phyloP scores from a whole-genome alignment of 2,797 vertebrate species.

The Anomalospiza imberbis region DNA sequence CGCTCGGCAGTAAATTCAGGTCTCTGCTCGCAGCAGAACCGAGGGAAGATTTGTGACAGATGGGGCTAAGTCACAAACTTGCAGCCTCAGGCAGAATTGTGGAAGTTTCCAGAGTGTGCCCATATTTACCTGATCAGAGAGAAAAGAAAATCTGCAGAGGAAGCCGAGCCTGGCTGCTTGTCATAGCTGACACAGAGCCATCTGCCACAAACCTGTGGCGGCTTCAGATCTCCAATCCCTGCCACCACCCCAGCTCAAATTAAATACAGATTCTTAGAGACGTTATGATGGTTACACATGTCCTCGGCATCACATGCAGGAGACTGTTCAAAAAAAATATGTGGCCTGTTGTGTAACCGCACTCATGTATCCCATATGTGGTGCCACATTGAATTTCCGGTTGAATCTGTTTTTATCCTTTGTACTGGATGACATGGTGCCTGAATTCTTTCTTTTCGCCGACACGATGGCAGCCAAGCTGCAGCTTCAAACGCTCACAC shows the following conservation, averaged over 20 bases:
- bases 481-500: constrained; percentile 83
- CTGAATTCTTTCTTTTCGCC: constrained; percentile 84
- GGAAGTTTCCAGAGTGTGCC: constrained; percentile 90
- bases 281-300: constrained; percentile 89
- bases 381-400: constrained; percentile 95
- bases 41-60: constrained; percentile 92
- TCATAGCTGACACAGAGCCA: constrained; percentile 95
- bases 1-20: constrained; percentile 81
- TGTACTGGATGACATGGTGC: constrained; percentile 88
- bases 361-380: constrained; percentile 94
- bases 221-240: constrained; percentile 83
- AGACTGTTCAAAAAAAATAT: constrained; percentile 83
- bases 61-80: constrained; percentile 95
- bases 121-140: constrained; percentile 97
- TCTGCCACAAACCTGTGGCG: constrained; percentile 97
- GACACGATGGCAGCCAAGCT: constrained; percentile 88
- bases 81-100: constrained; percentile 85
- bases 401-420: constrained; percentile 84
- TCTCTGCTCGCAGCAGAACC: constrained; percentile 87
- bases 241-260: constrained; percentile 84
- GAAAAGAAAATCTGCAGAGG: constrained; percentile 86
- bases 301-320: constrained; percentile 89
- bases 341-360: constrained; percentile 87
- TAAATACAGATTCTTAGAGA: constrained; percentile 88
- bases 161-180: constrained; percentile 90